These are phyloP conservation scores for Bombus pyrosoma DNA, from an alignment of 1,140 invertebrate genomes.

Conservation along the genomic window DNA sequence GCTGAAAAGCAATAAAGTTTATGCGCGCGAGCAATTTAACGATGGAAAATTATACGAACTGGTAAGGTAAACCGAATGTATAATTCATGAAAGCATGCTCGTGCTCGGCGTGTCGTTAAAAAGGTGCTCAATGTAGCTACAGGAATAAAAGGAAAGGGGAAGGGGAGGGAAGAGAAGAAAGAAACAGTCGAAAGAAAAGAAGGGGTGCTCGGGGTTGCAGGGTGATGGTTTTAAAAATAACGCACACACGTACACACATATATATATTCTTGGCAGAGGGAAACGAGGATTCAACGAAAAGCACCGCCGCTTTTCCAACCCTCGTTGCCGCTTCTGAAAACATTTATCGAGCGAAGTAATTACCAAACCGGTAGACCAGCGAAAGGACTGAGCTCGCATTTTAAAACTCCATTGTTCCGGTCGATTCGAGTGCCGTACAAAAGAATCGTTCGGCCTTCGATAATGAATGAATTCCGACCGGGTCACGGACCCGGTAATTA, in stretches of 20 bases:
- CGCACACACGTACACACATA: background rate
- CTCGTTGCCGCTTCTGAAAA: slow-evolving; percentile 46
- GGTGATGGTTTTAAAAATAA: slow-evolving; percentile 25
- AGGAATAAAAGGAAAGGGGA: background rate
- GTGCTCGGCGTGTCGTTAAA: slow-evolving; percentile 54
- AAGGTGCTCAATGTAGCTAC: slow-evolving; percentile 53
- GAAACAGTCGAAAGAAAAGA: background rate
- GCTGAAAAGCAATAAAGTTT: slow-evolving; percentile 36
- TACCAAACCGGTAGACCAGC: slow-evolving; percentile 23
- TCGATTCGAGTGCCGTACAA: slow-evolving; percentile 12
- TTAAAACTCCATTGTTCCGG: slow-evolving; percentile 41
- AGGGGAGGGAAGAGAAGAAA: background rate
- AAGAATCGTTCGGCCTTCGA: slow-evolving; percentile 35
- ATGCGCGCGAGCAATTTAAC: slow-evolving; percentile 57
- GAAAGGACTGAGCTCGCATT: slow-evolving; percentile 25
- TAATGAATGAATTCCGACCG: slow-evolving; percentile 32
- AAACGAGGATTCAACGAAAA: slow-evolving; percentile 27
- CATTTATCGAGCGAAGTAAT: slow-evolving; percentile 56
- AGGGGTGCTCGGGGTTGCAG: slow-evolving; percentile 11
- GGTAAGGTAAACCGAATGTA: slow-evolving; percentile 47
- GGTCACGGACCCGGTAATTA: slow-evolving; percentile 28
- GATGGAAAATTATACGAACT: slow-evolving; percentile 55
- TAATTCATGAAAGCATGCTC: slow-evolving; percentile 59
- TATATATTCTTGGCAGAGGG: background rate
- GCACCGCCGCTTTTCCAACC: slow-evolving; percentile 18